phyloP scores from a whole-genome alignment of 2,797 vertebrate species.

The Urocyon cinereoargenteus region DNA sequence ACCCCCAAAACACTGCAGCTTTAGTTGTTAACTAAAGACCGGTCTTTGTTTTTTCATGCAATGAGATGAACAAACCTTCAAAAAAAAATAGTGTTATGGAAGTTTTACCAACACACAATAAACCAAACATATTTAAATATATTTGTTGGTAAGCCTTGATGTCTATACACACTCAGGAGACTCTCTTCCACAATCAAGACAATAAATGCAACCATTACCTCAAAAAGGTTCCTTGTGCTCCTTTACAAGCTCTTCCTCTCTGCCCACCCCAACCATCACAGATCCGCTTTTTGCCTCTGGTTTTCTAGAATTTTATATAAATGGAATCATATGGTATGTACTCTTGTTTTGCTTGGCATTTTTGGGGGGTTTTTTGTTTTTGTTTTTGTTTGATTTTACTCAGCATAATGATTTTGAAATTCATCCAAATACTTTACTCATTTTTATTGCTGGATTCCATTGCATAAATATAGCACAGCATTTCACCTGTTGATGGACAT shows the following conservation, averaged over 20 bases:
- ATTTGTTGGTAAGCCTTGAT: not conserved
- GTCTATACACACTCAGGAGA: rapidly evolving
- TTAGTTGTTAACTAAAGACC: not conserved
- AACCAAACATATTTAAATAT: not conserved
- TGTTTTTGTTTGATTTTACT: not conserved
- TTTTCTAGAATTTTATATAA: not conserved
- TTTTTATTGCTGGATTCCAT: not conserved
- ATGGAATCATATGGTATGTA: not conserved
- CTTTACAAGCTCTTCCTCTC: not conserved
- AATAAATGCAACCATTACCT: not conserved
- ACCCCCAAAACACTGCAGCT: no score
- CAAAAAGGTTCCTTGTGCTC: rapidly evolving
- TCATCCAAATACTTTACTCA: not conserved
- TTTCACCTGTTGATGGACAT: not conserved
- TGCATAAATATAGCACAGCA: not conserved
- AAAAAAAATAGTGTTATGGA: not conserved
- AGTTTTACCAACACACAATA: not conserved
- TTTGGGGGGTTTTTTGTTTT: no score
- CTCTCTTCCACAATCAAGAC: not conserved
- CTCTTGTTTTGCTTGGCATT: not conserved
- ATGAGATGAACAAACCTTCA: not conserved
- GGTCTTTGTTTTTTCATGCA: not conserved
- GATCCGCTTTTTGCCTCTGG: not conserved
- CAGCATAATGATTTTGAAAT: conserved; percentile 2
- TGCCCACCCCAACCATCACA: not conserved